A percentile compares a stretch with the other conserved stretches of the same genome.
phyloP scores from a whole-genome alignment of 2,113 vertebrate species.

The Cyanoderma ruficeps region DNA sequence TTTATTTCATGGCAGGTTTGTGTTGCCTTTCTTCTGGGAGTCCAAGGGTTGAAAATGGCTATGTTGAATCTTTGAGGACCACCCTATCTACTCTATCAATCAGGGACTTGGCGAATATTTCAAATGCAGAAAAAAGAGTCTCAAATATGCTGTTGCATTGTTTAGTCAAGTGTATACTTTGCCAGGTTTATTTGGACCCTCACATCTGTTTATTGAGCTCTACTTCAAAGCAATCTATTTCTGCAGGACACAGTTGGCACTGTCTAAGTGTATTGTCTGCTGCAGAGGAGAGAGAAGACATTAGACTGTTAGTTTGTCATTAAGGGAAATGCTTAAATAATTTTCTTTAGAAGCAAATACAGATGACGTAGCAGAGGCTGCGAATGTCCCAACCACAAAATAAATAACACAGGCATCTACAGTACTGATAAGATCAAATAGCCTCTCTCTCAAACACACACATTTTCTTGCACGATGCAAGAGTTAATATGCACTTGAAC shows the following conservation, averaged over 20 bases:
- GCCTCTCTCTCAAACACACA: not conserved
- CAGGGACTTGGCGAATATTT: not conserved
- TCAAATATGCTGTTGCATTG: not conserved
- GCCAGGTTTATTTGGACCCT: constrained; percentile 18
- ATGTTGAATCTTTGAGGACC: not conserved
- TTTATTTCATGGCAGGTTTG: constrained; percentile 10
- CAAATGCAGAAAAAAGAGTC: not conserved
- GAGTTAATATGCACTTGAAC: not conserved
- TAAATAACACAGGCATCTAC: not conserved
- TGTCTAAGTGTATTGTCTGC: not conserved
- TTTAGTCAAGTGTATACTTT: constrained; percentile 29
- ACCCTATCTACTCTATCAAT: not conserved
- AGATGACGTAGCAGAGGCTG: not conserved
- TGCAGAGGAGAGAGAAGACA: not conserved
- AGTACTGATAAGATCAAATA: not conserved
- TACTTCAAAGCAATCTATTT: constrained; percentile 47
- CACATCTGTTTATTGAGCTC: constrained; percentile 12
- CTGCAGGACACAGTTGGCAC: constrained; percentile 11
- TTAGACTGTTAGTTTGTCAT: not conserved
- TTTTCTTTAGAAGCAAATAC: not conserved
- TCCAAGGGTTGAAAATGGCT: not conserved
- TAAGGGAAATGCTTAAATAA: not conserved
- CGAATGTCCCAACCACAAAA: not conserved
- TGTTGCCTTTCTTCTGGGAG: not conserved
- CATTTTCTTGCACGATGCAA: not conserved